These are phyloP conservation scores for Dromococcyx pavoninus DNA, from an alignment of 2,797 vertebrate genomes.

Conservation along the genomic window DNA sequence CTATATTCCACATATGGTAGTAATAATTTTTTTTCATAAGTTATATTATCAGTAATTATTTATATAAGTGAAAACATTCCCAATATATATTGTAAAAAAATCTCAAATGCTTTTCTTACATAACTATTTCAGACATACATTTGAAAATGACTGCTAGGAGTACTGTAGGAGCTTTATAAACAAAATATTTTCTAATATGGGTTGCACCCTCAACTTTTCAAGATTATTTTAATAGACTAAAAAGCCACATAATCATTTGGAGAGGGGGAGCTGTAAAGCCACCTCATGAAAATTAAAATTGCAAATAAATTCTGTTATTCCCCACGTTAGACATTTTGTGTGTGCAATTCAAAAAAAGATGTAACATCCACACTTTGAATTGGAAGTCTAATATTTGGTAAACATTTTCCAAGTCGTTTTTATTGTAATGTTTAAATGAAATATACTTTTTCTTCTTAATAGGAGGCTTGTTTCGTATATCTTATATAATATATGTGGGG, in stretches of 20 bases:
- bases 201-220: constrained; percentile 70
- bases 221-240: constrained; percentile 71
- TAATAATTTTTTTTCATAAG: constrained; percentile 79
- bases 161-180: constrained; percentile 74
- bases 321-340: constrained; percentile 71
- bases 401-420: constrained; percentile 34
- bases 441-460: neutral
- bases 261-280: constrained; percentile 68
- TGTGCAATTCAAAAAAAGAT: constrained; percentile 72
- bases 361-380: constrained; percentile 49
- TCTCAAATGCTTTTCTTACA: constrained; percentile 79
- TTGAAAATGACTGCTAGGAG: constrained; percentile 78
- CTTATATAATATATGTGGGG: constrained; percentile 27
- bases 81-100: constrained; percentile 82
- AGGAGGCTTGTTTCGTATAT: constrained; percentile 14
- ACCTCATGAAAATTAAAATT: constrained; percentile 74
- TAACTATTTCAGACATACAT: constrained; percentile 82
- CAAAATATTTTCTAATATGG: constrained; percentile 72
- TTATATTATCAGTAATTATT: constrained; percentile 84
- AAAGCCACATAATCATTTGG: constrained; percentile 71
- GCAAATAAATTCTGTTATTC: constrained; percentile 74
- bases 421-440: neutral
- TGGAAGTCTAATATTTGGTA: constrained; percentile 49
- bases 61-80: constrained; percentile 86
- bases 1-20: constrained; percentile 83